phyloP scores from a whole-genome alignment of 2,888 invertebrate genomes.

The Rhaphigaster nebulosa region DNA sequence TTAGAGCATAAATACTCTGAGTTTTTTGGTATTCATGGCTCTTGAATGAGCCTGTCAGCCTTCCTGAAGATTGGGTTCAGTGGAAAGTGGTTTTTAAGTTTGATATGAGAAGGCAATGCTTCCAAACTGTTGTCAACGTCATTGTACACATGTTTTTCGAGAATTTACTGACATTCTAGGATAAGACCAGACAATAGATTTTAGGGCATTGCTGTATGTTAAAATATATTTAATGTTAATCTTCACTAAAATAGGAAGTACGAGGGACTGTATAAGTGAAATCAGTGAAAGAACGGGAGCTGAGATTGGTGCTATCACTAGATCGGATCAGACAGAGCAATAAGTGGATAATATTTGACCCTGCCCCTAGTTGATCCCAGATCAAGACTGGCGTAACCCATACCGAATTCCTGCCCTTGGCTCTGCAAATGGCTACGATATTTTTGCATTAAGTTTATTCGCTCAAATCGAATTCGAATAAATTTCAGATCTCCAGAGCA shows the following conservation, averaged over 20 bases:
- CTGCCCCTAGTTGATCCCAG: slow-evolving; percentile 11
- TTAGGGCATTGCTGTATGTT: background rate
- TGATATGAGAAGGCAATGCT: background rate
- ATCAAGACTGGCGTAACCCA: background rate
- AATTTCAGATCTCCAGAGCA: background rate
- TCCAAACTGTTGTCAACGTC: too few species aligned
- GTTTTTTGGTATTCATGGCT: too few species aligned
- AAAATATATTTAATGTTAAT: background rate
- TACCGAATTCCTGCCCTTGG: background rate
- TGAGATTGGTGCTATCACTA: background rate
- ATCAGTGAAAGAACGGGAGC: background rate
- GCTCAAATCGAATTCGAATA: background rate
- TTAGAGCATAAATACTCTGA: too few species aligned
- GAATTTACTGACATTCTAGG: too few species aligned
- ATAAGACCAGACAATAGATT: too few species aligned
- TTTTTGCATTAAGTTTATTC: background rate
- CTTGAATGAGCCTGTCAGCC: too few species aligned
- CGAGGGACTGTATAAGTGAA: background rate
- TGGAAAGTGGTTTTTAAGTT: too few species aligned
- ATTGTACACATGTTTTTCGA: too few species aligned
- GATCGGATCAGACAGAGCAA: background rate
- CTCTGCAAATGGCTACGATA: background rate
- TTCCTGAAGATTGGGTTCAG: too few species aligned
- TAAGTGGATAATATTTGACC: slow-evolving; percentile 13
- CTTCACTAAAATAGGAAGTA: background rate